These are phyloP conservation scores for Oreortyx pictus DNA, from an alignment of 2,797 vertebrate species.

Conservation along the genomic window DNA sequence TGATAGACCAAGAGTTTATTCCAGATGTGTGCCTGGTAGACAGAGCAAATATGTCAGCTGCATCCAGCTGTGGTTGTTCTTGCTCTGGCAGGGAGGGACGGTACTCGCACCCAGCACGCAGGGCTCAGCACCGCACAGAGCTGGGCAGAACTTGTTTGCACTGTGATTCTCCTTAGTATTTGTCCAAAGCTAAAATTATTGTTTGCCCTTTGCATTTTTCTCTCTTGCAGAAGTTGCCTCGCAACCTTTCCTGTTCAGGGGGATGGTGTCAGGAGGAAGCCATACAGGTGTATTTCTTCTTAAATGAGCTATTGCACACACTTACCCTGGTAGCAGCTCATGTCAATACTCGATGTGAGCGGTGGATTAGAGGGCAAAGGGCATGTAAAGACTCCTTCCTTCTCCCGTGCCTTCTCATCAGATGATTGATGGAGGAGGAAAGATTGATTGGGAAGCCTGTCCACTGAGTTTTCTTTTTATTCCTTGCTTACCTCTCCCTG, in stretches of 20 bases:
- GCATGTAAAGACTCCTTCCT: neutral
- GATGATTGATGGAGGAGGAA: constrained; percentile 38
- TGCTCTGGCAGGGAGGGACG: rapidly evolving
- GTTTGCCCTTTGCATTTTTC: neutral
- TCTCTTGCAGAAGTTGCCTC: neutral
- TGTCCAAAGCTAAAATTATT: neutral
- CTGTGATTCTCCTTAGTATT: rapidly evolving
- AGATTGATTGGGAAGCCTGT: constrained; percentile 19
- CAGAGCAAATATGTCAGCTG: neutral
- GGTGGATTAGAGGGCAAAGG: constrained; percentile 15
- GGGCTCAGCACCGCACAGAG: neutral
- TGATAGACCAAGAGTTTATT: neutral
- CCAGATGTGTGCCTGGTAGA: neutral
- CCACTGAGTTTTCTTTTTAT: neutral
- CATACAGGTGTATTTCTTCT: constrained; percentile 3
- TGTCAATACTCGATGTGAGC: constrained; percentile 2
- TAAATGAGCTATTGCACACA: neutral
- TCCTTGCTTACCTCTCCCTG: neutral
- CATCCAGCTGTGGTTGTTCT: neutral
- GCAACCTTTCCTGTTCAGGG: neutral
- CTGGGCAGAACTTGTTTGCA: rapidly evolving
- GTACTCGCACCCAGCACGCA: neutral
- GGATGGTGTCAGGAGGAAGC: neutral
- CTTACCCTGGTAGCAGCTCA: neutral
- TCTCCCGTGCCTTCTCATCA: neutral